Evolutionary conservation across 2,113 vertebrate species (phyloP).

Genomic region (human (Homo sapiens)): DNA sequence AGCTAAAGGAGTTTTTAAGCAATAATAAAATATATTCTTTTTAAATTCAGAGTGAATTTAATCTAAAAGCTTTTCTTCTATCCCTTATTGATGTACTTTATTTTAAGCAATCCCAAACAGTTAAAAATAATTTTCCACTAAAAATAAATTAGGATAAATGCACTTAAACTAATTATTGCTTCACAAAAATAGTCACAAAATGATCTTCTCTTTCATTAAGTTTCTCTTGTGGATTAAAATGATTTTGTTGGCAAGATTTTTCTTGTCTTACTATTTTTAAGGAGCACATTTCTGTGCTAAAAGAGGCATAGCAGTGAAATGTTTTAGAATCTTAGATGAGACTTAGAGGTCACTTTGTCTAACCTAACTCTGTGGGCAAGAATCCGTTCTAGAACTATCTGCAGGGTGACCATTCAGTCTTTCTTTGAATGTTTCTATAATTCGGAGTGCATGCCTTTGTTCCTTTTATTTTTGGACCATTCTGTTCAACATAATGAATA

Average conservation of each 20-base stretch:
- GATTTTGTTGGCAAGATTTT: constrained; percentile 24
- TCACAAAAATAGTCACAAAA: constrained; percentile 12
- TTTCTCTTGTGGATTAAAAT: constrained; percentile 31
- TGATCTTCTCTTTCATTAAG: constrained; percentile 2
- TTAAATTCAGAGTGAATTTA: constrained; percentile 35
- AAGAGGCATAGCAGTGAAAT: background rate
- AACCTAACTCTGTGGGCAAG: background rate
- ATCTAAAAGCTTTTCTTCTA: background rate
- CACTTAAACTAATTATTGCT: constrained; percentile 12
- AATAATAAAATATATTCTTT: background rate
- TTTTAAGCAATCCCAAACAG: constrained; percentile 28
- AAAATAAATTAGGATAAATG: constrained; percentile 37
- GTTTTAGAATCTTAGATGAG: background rate
- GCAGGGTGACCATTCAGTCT: background rate
- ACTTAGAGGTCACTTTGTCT: background rate
- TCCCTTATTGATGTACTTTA: background rate
- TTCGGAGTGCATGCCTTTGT: background rate
- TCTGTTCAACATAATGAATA: background rate
- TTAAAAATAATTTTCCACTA: constrained; percentile 30
- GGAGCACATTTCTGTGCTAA: constrained; percentile 16
- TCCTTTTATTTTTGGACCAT: background rate
- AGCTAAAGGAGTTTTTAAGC: background rate
- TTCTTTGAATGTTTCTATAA: background rate
- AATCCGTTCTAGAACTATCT: background rate
- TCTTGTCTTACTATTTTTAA: constrained; percentile 29